Percentiles rank a stretch among this genome's conserved stretches.
These are phyloP conservation scores for Drosophila diplacantha DNA, from an alignment of 2,888 invertebrate species.

Conservation along the genomic window DNA sequence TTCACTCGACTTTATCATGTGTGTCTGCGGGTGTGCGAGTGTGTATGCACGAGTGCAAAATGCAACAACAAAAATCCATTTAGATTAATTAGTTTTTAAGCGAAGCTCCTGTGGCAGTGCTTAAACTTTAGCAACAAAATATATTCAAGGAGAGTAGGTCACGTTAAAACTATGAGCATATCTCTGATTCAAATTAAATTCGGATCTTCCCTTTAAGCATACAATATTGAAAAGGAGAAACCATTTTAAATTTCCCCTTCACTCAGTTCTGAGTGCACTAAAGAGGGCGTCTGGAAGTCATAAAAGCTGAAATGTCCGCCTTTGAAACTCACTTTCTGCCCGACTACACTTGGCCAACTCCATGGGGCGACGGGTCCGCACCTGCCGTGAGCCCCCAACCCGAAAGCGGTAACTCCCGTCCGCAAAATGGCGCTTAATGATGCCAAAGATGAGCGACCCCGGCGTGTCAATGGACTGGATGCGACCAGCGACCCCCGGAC, in stretches of 20 bases:
- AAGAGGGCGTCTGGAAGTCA: conserved; percentile 35
- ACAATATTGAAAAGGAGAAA: neutral
- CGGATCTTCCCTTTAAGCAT: neutral
- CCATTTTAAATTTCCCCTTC: neutral
- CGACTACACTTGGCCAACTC: conserved; percentile 66
- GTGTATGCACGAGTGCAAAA: conserved; percentile 41
- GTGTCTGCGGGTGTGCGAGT: conserved; percentile 23
- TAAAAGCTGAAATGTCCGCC: conserved; percentile 35
- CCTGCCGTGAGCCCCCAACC: conserved; percentile 21
- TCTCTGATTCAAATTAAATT: neutral
- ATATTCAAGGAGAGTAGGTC: conserved; percentile 1
- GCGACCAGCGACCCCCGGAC: conserved; percentile 25
- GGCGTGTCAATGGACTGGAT: conserved; percentile 67
- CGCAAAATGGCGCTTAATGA: conserved; percentile 69
- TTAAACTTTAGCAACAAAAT: conserved; percentile 11
- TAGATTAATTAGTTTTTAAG: conserved; percentile 72
- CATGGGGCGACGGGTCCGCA: conserved; percentile 44
- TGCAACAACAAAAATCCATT: conserved; percentile 66
- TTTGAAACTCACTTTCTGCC: conserved; percentile 67
- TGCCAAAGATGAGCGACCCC: conserved; percentile 71
- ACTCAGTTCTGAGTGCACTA: neutral
- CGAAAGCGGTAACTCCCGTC: conserved; percentile 26
- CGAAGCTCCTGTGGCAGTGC: conserved; percentile 24
- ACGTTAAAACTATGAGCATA: neutral
- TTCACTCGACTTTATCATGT: conserved; percentile 50